phyloP scores from a whole-genome alignment of 1,140 invertebrate genomes.

The Trichomalopsis sarcophagae region DNA sequence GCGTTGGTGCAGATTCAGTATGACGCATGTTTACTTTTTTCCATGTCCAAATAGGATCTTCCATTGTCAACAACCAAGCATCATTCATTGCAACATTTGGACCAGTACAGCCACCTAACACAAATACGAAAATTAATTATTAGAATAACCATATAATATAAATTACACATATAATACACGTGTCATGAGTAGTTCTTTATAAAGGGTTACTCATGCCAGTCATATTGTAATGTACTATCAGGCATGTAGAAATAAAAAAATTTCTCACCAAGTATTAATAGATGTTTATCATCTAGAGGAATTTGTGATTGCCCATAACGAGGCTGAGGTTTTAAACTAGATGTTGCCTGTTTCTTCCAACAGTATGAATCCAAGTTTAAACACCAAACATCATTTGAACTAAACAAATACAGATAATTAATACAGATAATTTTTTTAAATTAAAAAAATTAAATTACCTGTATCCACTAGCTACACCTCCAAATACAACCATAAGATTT shows the following conservation, averaged over 20 bases:
- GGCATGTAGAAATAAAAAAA: conserved; percentile 2
- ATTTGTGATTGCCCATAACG: conserved; percentile 95
- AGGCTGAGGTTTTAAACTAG: conserved; percentile 83
- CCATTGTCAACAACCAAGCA: conserved; percentile 82
- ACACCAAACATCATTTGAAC: conserved; percentile 93
- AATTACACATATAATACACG: conserved; percentile 10
- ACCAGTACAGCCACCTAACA: conserved; percentile 81
- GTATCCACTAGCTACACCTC: conserved; percentile 78
- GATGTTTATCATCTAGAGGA: conserved; percentile 80
- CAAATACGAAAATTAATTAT: neutral
- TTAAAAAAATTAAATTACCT: conserved; percentile 43
- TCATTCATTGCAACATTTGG: conserved; percentile 83
- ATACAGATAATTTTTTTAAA: conserved; percentile 33
- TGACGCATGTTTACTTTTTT: conserved; percentile 84
- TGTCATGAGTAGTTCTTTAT: too few relatives aligned
- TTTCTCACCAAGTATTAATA: conserved; percentile 63
- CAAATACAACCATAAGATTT: conserved; percentile 94
- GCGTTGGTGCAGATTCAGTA: conserved; percentile 85
- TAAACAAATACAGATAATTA: conserved; percentile 49
- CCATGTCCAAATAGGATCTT: conserved; percentile 84
- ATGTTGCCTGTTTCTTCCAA: conserved; percentile 86
- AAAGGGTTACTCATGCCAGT: too few relatives aligned
- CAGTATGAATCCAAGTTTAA: conserved; percentile 85
- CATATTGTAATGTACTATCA: too few relatives aligned
- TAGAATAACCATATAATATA: conserved; percentile 6